phyloP scores from a whole-genome alignment of 2,888 invertebrate genomes.

The Melieria picta region DNA sequence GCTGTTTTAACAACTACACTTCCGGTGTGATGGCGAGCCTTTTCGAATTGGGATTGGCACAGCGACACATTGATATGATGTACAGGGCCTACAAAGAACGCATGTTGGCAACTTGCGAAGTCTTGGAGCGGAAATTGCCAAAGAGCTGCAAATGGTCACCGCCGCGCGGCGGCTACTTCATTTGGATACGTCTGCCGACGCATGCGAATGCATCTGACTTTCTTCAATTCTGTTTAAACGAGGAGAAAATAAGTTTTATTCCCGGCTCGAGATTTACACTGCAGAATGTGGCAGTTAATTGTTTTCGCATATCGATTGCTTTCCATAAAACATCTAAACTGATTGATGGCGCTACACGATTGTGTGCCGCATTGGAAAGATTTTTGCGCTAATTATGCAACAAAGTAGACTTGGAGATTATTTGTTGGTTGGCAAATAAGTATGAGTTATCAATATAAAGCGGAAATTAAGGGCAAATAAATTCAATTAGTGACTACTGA shows the following conservation, averaged over 20 bases:
- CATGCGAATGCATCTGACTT: conserved; percentile 63
- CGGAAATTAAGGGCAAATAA: background rate
- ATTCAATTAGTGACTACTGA: no score
- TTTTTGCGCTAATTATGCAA: conserved; percentile 43
- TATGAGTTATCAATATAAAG: background rate
- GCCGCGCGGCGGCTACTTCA: conserved; percentile 71
- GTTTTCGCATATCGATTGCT: conserved; percentile 67
- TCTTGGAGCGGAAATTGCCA: conserved; percentile 66
- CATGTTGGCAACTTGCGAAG: conserved; percentile 64
- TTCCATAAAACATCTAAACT: conserved; percentile 66
- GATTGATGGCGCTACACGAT: conserved; percentile 56
- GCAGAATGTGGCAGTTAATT: conserved; percentile 59
- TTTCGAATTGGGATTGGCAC: conserved; percentile 68
- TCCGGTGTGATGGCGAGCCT: conserved; percentile 69
- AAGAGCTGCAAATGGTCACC: conserved; percentile 62
- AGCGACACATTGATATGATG: conserved; percentile 65
- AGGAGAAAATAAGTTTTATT: conserved; percentile 66
- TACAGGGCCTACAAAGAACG: conserved; percentile 66
- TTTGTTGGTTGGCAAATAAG: background rate
- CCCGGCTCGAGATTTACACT: conserved; percentile 66
- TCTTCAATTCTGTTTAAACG: conserved; percentile 62
- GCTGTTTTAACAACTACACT: conserved; percentile 71
- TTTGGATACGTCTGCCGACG: conserved; percentile 70
- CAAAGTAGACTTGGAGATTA: background rate
- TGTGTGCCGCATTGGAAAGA: conserved; percentile 62